Evolutionary conservation across 92 coral and sea anemone species (phyloP).

Genomic region (Heliopora coerulea): DNA sequence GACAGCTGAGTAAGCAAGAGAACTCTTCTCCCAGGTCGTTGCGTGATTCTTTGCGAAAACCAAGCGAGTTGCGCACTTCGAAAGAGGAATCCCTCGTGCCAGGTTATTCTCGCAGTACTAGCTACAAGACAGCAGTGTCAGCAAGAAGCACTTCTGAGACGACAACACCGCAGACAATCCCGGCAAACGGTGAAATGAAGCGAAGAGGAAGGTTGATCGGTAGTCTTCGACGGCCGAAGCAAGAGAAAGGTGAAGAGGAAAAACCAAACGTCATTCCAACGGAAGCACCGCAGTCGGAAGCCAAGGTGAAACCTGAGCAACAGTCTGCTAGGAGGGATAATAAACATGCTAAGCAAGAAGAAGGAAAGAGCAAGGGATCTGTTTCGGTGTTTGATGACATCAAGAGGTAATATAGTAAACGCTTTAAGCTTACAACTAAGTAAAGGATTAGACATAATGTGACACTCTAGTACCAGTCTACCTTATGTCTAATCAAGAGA

Average conservation of each 20-base stretch:
- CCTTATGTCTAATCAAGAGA: no score
- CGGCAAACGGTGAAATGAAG: constrained; percentile 20
- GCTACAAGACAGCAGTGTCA: not conserved
- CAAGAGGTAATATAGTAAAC: not conserved
- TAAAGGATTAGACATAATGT: no score
- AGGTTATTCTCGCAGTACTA: constrained; percentile 18
- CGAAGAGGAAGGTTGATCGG: constrained; percentile 7
- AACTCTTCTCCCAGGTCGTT: not conserved
- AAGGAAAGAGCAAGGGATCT: constrained; percentile 51
- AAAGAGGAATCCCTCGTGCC: not conserved
- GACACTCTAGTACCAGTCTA: no score
- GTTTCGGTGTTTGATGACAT: constrained; percentile 15
- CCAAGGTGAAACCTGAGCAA: constrained; percentile 45
- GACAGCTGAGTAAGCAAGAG: constrained; percentile 20
- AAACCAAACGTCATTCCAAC: not conserved
- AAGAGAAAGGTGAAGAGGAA: not conserved
- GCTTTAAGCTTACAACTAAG: no score
- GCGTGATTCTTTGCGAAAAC: constrained; percentile 23
- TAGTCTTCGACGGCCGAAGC: constrained; percentile 11
- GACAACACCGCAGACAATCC: not conserved
- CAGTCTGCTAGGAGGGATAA: constrained; percentile 47
- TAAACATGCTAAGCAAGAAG: constrained; percentile 47
- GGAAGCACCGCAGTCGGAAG: constrained; percentile 41
- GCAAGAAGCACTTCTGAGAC: not conserved
- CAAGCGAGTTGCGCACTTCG: constrained; percentile 13